phyloP scores from a whole-genome alignment of 1,140 invertebrate species.

The Pissodes strobi region DNA sequence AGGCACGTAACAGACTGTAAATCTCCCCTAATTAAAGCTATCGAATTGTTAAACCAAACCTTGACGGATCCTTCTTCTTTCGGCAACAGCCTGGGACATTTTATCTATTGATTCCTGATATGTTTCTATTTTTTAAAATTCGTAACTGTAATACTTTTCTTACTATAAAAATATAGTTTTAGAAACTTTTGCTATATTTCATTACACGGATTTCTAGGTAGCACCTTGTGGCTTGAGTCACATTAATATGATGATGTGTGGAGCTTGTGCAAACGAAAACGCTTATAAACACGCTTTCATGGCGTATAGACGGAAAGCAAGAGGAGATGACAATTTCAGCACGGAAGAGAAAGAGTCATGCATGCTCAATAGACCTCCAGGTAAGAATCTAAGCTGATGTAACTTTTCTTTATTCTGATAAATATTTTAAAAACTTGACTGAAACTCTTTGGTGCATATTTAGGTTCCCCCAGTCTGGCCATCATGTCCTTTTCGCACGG shows the following conservation, averaged over 20 bases:
- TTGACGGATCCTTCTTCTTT: no score
- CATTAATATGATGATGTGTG: conserved; percentile 96
- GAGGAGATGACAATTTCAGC: conserved; percentile 69
- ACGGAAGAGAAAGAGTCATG: conserved; percentile 78
- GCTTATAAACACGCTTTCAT: conserved; percentile 91
- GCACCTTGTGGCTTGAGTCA: conserved; percentile 76
- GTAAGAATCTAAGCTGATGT: not conserved
- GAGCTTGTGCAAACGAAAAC: conserved; percentile 95
- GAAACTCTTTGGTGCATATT: no score
- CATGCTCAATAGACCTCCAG: conserved; percentile 80
- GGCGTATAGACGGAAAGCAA: conserved; percentile 63
- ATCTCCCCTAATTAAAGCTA: no score
- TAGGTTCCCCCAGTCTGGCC: conserved; percentile 79
- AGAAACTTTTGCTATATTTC: no score
- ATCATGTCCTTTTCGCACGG: conserved; percentile 88
- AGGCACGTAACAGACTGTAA: no score
- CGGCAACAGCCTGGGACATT: no score
- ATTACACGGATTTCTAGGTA: conserved; percentile 60
- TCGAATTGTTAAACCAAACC: no score
- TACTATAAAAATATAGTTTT: no score
- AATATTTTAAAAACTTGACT: not conserved
- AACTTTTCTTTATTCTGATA: not conserved
- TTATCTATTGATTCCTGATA: no score
- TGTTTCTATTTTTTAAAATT: no score
- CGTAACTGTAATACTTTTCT: no score